Conservation (phyloP, 2,113 vertebrate genomes). For the Orycteropus afer region DNA sequence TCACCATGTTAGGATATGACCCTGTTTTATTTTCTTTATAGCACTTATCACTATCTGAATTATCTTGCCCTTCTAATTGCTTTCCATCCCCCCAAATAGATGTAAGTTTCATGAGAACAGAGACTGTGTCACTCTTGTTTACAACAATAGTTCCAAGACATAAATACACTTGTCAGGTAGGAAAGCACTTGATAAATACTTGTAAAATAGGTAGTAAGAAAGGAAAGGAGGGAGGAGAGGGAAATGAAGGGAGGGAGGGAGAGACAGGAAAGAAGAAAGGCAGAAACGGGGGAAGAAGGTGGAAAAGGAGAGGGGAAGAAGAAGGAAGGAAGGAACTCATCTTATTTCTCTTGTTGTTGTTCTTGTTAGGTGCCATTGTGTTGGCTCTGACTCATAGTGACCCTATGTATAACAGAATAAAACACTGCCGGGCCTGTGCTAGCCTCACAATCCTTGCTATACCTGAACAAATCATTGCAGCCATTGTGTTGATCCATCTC, state of each 20-base stretch:
- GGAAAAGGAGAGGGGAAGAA: neutral
- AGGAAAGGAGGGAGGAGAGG: neutral
- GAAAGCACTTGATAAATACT: neutral
- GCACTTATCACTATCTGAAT: no score
- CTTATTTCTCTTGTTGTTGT: no score
- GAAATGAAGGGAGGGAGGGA: neutral
- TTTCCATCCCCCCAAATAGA: neutral
- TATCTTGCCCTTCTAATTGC: neutral
- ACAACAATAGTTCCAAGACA: neutral
- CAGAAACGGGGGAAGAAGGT: neutral
- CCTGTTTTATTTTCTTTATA: no score
- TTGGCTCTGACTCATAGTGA: no score
- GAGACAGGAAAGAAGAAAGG: neutral
- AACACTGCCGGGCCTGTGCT: no score
- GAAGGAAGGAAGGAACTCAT: neutral
- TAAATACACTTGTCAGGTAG: neutral
- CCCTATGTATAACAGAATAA: no score
- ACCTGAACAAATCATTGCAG: no score
- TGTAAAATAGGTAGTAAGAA: neutral
- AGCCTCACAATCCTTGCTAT: no score
- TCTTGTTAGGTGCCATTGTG: no score
- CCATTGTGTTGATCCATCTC: no score
- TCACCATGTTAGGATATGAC: neutral
- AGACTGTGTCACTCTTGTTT: neutral
- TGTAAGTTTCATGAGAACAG: neutral